Evolutionary conservation across 2,113 vertebrate genomes (phyloP).

Genomic region (Passer domesticus): DNA sequence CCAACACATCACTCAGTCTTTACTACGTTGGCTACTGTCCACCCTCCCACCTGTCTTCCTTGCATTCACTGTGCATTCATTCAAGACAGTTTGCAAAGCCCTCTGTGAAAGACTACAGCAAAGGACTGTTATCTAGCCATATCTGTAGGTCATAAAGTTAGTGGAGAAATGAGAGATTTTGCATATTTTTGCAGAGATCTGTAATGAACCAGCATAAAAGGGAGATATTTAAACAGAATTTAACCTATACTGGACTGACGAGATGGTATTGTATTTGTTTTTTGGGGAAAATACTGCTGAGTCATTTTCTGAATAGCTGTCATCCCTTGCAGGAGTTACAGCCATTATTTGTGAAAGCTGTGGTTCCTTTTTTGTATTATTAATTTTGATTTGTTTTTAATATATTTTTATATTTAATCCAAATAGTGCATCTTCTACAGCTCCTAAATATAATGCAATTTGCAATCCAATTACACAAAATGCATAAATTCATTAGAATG

Average conservation of each 20-base stretch:
- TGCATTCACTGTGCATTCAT: background rate
- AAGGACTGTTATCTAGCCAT: background rate
- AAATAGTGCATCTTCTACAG: background rate
- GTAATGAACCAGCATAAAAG: background rate
- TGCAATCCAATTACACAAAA: background rate
- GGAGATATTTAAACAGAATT: background rate
- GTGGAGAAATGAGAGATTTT: background rate
- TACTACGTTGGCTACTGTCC: background rate
- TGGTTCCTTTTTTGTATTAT: background rate
- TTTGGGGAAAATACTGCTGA: background rate
- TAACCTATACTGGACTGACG: background rate
- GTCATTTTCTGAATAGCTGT: background rate
- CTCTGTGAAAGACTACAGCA: background rate
- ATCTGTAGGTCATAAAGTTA: background rate
- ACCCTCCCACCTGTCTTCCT: background rate
- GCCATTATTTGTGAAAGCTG: background rate
- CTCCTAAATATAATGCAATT: conserved; percentile 1
- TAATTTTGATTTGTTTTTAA: background rate
- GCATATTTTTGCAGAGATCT: background rate
- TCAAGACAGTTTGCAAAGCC: background rate
- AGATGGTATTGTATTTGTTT: background rate
- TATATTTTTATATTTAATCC: conserved; percentile 1
- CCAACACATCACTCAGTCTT: background rate
- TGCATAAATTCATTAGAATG: conserved; percentile 32
- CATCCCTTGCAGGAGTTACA: background rate